Evolutionary conservation across 2,888 invertebrate genomes (phyloP).

Genomic region (Lycophotia porphyrea): DNA sequence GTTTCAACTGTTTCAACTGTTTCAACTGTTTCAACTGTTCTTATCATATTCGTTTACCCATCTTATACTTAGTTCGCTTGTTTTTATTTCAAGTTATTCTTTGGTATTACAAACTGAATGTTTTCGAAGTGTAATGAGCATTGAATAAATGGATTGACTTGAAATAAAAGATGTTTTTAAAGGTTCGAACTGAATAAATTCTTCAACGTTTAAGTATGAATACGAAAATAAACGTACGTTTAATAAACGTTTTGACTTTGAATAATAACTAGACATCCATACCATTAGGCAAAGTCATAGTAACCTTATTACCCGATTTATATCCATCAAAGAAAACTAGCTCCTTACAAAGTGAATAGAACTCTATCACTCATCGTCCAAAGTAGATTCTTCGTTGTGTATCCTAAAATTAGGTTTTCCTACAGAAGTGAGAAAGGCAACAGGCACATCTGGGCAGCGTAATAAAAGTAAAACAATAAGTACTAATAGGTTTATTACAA

Average conservation of each 20-base stretch:
- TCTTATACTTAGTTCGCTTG: neutral
- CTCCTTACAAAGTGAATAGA: neutral
- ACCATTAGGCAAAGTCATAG: constrained; percentile 10
- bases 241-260: too few species aligned
- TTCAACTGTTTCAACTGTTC: too few species aligned
- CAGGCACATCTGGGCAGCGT: constrained; percentile 57
- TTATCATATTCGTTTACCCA: neutral
- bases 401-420: constrained; percentile 19
- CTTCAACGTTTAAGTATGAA: constrained; percentile 1
- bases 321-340: constrained; percentile 30
- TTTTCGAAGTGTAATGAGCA: neutral
- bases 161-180: neutral
- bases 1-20: too few species aligned
- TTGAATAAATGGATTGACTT: neutral
- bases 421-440: constrained; percentile 46
- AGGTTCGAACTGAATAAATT: neutral
- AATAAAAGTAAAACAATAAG: constrained; percentile 59
- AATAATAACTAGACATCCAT: constrained; percentile 30
- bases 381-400: neutral
- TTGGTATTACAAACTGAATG: neutral
- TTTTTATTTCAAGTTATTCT: neutral
- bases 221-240: too few species aligned
- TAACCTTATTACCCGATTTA: constrained; percentile 36
- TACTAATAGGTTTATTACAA: constrained; percentile 64
- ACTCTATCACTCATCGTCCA: accelerated